Evolutionary conservation across 2,797 vertebrate species (phyloP).

Genomic region (Triplophysa yarkandensis): DNA sequence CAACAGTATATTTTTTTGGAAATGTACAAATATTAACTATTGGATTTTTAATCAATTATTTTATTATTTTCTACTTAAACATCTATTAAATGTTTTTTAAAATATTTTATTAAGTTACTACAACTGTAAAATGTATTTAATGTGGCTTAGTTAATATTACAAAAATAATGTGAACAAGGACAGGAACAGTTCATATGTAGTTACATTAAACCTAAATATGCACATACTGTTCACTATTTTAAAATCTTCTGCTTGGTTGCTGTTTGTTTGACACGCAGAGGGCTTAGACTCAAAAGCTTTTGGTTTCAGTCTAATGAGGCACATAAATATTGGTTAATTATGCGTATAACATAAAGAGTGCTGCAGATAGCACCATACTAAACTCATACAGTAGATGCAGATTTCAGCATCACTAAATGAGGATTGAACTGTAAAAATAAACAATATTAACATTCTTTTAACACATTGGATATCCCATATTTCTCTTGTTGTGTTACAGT

Average conservation of each 20-base stretch:
- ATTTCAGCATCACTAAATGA: slow-evolving; percentile 5
- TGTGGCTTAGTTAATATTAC: too few relatives aligned
- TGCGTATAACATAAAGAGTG: slow-evolving; percentile 16
- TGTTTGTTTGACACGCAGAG: slow-evolving; percentile 56
- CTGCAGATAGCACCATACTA: slow-evolving; percentile 13
- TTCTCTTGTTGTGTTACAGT: slow-evolving; percentile 69
- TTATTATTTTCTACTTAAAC: too few relatives aligned
- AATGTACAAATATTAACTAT: too few relatives aligned
- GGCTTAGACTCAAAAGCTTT: slow-evolving; percentile 1
- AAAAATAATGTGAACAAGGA: too few relatives aligned
- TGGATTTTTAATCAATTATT: too few relatives aligned
- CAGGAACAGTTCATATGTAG: too few relatives aligned
- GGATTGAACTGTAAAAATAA: background rate
- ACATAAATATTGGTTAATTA: slow-evolving; percentile 34
- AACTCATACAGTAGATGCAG: slow-evolving; percentile 38
- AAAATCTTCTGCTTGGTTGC: background rate
- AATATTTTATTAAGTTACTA: too few relatives aligned
- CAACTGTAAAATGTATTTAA: too few relatives aligned
- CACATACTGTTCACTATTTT: too few relatives aligned
- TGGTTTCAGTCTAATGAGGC: slow-evolving; percentile 35
- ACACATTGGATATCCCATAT: slow-evolving; percentile 21
- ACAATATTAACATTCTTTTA: background rate
- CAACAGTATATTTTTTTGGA: too few relatives aligned
- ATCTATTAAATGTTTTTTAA: too few relatives aligned
- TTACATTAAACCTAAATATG: too few relatives aligned